Evolutionary conservation across 2,113 vertebrate genomes (phyloP).

Genomic region (Laticauda colubrina): DNA sequence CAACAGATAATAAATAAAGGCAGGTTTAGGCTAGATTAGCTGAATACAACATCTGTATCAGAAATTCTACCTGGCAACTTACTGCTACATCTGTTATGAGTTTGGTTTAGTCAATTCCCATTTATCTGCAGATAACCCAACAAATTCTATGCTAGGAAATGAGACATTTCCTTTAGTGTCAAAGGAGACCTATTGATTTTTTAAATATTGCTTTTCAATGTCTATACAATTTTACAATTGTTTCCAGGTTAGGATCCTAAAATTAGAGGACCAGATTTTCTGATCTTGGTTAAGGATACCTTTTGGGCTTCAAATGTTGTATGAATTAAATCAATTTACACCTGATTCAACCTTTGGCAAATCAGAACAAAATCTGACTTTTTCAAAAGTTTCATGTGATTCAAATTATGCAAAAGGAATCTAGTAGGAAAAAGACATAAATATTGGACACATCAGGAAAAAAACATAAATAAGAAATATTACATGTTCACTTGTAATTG

Average conservation of each 20-base stretch:
- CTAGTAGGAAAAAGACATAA: neutral
- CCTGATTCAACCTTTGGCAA: neutral
- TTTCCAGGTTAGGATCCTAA: neutral
- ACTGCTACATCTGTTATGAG: neutral
- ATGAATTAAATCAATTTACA: neutral
- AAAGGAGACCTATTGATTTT: neutral
- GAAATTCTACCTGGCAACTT: neutral
- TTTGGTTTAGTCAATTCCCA: neutral
- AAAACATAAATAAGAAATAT: neutral
- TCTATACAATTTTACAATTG: neutral
- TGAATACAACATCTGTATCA: neutral
- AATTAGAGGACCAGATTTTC: neutral
- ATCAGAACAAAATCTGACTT: neutral
- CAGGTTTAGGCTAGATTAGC: neutral
- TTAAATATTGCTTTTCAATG: neutral
- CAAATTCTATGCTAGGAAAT: neutral
- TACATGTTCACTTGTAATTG: neutral
- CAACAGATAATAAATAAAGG: neutral
- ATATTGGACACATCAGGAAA: neutral
- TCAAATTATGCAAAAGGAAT: neutral
- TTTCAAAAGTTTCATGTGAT: neutral
- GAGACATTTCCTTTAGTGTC: neutral
- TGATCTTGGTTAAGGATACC: neutral
- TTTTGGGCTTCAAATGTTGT: neutral
- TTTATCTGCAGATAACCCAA: neutral